Percentiles rank a stretch among this genome's conserved stretches.
Conservation (phyloP, 2,113 vertebrate species). For the Rutilus rutilus region DNA sequence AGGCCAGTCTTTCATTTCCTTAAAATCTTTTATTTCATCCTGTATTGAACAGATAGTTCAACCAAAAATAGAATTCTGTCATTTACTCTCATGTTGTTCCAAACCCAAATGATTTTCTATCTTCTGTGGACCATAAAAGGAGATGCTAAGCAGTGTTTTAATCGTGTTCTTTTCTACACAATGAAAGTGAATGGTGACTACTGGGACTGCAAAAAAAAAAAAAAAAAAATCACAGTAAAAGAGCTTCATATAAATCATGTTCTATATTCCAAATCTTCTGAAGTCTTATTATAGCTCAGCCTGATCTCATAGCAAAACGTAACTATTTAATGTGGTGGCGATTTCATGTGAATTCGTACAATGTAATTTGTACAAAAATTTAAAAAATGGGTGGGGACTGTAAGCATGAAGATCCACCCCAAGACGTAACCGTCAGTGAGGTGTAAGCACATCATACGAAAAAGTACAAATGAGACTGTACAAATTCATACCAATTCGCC, state of each 20-base stretch:
- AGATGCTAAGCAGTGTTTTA: background rate
- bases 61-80: background rate
- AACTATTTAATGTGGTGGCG: background rate
- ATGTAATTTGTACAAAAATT: background rate
- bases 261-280: background rate
- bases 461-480: background rate
- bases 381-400: no score
- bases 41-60: background rate
- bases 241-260: background rate
- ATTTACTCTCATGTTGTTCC: background rate
- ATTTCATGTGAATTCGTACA: background rate
- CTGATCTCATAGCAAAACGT: background rate
- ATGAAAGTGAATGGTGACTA: conserved; percentile 7
- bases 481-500: background rate
- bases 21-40: background rate
- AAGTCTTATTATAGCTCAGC: background rate
- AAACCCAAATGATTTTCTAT: conserved; percentile 8
- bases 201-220: background rate
- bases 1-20: background rate
- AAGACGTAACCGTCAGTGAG: background rate
- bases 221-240: background rate
- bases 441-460: background rate
- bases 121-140: background rate
- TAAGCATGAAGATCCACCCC: no score
- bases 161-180: background rate